Evolutionary conservation across 2,888 invertebrate species (phyloP), one percentile per base, ranked within the genome.

Genomic region (Torymus texanus): DNA sequence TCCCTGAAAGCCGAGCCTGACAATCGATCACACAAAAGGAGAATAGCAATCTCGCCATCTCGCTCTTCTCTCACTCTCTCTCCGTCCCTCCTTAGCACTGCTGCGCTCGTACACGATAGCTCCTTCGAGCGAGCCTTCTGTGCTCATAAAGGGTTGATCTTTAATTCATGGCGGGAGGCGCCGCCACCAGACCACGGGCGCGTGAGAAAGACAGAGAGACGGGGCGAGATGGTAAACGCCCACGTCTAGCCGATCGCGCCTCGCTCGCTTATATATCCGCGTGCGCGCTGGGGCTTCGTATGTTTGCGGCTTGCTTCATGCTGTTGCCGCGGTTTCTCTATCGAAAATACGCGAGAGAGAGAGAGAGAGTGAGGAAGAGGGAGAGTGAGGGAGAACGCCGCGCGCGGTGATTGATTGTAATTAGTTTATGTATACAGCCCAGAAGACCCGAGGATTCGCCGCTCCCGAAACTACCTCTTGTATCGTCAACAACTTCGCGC

Each of bases 91-190:
- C 70, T 75, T 77, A 78, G 79, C 81, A 41, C 41, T 41, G 41
- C 8, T 0, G 41, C 41, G 41, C 41, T 41, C 41, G 81, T 72
- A 71, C 71, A 75, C 74, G 70, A 73, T 79, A 58, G 81, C n/a
- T 21, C 18, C 61, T 50, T 21, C 67, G 81, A 74, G 82, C 72
- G 84, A 84, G 83, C 81, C 82, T 82, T 83, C 82, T 83, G 83
- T 82, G 41, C 65, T 82, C 84, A 83, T 83, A 85, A 85, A 85
- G 84, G 84, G 83, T 81, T 84, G 83, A 86, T 86, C 86, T 86
- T 86, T 86, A 85, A 87, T 86, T 86, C 86, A 86, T 85, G 83
- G 83, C 85, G 82, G 83, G 83, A 84, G 83, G 83, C 82, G 83
- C 78, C 73, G 80, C 81, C 82, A 72, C 75, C 75, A 73, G 77